phyloP scores from a whole-genome alignment of 2,113 vertebrate genomes.

The Tachysurus vachellii region DNA sequence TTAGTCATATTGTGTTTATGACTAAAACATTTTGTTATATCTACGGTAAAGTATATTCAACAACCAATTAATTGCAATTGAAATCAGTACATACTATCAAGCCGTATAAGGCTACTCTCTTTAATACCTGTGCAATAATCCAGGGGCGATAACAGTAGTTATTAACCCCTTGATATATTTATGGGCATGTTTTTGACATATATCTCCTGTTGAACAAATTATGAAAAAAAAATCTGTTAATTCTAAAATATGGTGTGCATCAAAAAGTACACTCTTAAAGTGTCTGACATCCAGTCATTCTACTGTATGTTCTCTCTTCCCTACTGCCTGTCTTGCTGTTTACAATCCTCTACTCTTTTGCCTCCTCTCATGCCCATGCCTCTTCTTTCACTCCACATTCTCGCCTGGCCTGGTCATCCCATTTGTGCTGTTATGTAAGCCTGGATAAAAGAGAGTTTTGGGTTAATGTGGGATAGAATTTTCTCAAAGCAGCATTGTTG shows the following conservation, averaged over 20 bases:
- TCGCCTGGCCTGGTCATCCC: constrained; percentile 3
- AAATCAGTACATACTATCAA: background rate
- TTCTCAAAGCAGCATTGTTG: constrained; percentile 49
- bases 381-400: background rate
- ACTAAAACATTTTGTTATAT: background rate
- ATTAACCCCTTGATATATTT: background rate
- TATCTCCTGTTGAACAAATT: background rate
- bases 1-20: background rate
- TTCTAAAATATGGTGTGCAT: background rate
- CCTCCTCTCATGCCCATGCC: background rate
- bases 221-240: background rate
- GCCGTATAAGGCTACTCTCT: background rate
- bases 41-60: background rate
- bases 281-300: background rate
- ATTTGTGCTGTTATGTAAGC: constrained; percentile 30
- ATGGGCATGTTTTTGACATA: background rate
- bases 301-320: background rate
- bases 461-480: constrained; percentile 40
- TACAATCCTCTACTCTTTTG: background rate
- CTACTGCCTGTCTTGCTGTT: background rate
- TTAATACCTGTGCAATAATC: background rate
- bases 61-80: background rate
- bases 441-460: constrained; percentile 28
- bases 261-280: background rate
- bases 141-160: background rate